A percentile compares a stretch with the other conserved stretches of the same genome.
phyloP scores from a whole-genome alignment of 37 sponge, comb jelly and placozoan species.

The Ephydatia muelleri region DNA sequence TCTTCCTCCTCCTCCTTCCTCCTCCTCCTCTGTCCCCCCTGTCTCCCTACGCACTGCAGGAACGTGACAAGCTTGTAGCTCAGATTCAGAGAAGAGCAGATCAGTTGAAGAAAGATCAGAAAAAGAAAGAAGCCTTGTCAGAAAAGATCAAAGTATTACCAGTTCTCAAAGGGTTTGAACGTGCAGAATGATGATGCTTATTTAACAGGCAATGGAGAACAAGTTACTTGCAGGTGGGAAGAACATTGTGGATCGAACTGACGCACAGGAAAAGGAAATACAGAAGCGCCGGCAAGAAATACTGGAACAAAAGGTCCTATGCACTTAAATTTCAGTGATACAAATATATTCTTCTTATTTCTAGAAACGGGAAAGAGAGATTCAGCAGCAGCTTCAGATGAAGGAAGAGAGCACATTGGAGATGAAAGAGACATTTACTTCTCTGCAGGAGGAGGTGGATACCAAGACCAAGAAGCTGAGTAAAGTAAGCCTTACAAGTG shows the following conservation, averaged over 20 bases:
- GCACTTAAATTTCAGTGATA: background rate
- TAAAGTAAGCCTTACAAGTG: too few species aligned
- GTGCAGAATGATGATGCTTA: background rate
- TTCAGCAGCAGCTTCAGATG: conserved; percentile 79
- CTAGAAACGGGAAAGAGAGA: conserved; percentile 77
- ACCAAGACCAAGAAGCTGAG: conserved; percentile 90
- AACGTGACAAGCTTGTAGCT: conserved; percentile 64
- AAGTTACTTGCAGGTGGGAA: conserved; percentile 91
- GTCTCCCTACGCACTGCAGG: conserved; percentile 28
- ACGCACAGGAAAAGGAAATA: conserved; percentile 75
- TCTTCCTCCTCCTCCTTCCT: background rate
- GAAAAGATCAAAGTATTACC: conserved; percentile 71
- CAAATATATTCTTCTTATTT: background rate
- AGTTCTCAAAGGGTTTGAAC: background rate
- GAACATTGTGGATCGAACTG: conserved; percentile 71
- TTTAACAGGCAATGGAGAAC: conserved; percentile 91
- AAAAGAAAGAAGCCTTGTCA: conserved; percentile 75
- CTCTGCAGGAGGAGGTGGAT: conserved; percentile 90
- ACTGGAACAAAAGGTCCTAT: conserved; percentile 74
- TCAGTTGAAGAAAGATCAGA: conserved; percentile 80
- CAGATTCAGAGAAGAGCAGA: conserved; percentile 62
- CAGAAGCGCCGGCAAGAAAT: conserved; percentile 76
- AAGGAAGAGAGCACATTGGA: conserved; percentile 87
- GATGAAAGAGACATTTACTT: conserved; percentile 78
- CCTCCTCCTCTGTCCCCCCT: background rate